phyloP scores from a whole-genome alignment of 2,797 vertebrate species.

The Danio albolineatus region DNA sequence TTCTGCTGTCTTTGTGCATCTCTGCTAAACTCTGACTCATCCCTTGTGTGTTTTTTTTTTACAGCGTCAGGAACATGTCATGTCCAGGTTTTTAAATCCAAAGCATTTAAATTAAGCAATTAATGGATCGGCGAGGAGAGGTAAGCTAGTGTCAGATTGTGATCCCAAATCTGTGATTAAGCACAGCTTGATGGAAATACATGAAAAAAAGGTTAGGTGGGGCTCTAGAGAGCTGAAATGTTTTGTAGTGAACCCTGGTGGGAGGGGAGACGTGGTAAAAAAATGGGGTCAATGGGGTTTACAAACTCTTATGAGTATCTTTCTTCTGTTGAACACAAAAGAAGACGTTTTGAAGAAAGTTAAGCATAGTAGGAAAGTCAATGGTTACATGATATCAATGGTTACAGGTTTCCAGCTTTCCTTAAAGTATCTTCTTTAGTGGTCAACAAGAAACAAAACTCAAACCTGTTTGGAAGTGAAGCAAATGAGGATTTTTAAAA shows the following conservation, averaged over 20 bases:
- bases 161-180: conserved; percentile 33
- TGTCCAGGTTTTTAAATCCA: not conserved
- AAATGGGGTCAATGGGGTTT: no score
- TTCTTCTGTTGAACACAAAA: no score
- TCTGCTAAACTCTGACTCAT: conserved; percentile 18
- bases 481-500: no score
- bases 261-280: conserved; percentile 37
- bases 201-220: conserved; percentile 15
- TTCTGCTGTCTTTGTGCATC: not conserved
- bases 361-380: no score
- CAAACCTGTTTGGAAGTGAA: no score
- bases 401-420: no score
- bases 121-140: conserved; percentile 2
- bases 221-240: conserved; percentile 14
- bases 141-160: conserved; percentile 7
- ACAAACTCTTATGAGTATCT: no score
- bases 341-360: no score
- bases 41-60: not conserved
- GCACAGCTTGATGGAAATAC: not conserved
- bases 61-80: not conserved
- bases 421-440: no score
- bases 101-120: conserved; percentile 9
- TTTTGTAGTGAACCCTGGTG: conserved; percentile 41
- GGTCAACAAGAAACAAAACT: no score
- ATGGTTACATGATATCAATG: no score